Evolutionary conservation across 2,797 vertebrate species (phyloP).

Genomic region (Falco biarmicus): DNA sequence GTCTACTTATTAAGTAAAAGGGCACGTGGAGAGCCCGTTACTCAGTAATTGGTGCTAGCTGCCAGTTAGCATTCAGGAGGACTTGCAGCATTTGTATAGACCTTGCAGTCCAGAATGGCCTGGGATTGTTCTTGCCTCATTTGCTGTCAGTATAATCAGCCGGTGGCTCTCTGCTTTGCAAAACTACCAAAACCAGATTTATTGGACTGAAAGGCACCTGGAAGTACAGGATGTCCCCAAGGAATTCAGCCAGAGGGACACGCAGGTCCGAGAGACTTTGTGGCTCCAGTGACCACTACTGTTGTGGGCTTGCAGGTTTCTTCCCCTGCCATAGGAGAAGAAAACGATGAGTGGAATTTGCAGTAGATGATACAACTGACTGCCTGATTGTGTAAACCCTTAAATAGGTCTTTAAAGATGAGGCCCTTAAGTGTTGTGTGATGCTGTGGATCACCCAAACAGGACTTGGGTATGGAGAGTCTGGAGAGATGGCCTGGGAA

Average conservation of each 20-base stretch:
- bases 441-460: not conserved
- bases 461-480: not conserved
- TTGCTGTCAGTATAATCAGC: slow-evolving; percentile 22
- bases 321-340: not conserved
- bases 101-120: slow-evolving; percentile 27
- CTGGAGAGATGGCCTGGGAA: not conserved
- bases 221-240: slow-evolving; percentile 3
- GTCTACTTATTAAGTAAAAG: slow-evolving; percentile 50
- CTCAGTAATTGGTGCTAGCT: slow-evolving; percentile 57
- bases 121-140: slow-evolving; percentile 51
- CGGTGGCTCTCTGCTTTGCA: slow-evolving; percentile 2
- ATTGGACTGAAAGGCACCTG: slow-evolving; percentile 1
- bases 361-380: not conserved
- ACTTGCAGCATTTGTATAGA: slow-evolving; percentile 51
- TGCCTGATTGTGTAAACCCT: not conserved
- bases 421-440: not conserved
- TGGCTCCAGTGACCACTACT: not conserved
- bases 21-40: slow-evolving; percentile 52
- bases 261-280: not conserved
- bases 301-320: not conserved
- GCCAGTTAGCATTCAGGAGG: slow-evolving; percentile 63
- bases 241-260: not conserved
- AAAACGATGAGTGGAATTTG: not conserved
- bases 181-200: slow-evolving; percentile 10
- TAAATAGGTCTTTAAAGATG: not conserved